These are phyloP conservation scores for Eurois occulta DNA, from an alignment of 2,888 invertebrate species.

Conservation along the genomic window DNA sequence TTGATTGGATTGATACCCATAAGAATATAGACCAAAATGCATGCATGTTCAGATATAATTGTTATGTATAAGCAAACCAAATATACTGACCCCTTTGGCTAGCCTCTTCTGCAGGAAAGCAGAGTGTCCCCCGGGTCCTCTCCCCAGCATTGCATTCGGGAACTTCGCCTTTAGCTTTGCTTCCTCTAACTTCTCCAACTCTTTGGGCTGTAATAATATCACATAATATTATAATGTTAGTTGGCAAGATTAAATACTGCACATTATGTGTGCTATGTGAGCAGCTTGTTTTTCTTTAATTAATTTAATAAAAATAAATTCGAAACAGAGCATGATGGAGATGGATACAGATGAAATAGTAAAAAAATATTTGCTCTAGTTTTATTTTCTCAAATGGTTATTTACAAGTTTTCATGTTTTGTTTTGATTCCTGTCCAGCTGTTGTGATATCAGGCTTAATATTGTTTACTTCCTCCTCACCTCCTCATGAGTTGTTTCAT, in stretches of 20 bases:
- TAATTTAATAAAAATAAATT: too few relatives aligned
- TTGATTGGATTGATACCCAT: not conserved
- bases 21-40: not conserved
- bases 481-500: too few relatives aligned
- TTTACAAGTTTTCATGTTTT: too few relatives aligned
- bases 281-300: not conserved
- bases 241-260: not conserved
- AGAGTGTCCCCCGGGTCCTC: constrained; percentile 95
- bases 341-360: too few relatives aligned
- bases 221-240: not conserved
- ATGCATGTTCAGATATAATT: not conserved
- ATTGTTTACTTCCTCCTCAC: too few relatives aligned
- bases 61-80: not conserved
- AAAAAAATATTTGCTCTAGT: too few relatives aligned
- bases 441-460: too few relatives aligned
- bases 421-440: too few relatives aligned
- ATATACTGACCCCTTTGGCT: constrained; percentile 95
- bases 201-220: constrained; percentile 89
- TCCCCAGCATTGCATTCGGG: constrained; percentile 92
- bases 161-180: constrained; percentile 98
- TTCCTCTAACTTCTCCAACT: constrained; percentile 97
- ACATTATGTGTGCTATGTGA: not conserved
- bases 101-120: constrained; percentile 98
- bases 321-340: too few relatives aligned
- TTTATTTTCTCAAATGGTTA: too few relatives aligned